phyloP scores from a whole-genome alignment of 2,113 vertebrate genomes.

The Hemibagrus wyckioides region DNA sequence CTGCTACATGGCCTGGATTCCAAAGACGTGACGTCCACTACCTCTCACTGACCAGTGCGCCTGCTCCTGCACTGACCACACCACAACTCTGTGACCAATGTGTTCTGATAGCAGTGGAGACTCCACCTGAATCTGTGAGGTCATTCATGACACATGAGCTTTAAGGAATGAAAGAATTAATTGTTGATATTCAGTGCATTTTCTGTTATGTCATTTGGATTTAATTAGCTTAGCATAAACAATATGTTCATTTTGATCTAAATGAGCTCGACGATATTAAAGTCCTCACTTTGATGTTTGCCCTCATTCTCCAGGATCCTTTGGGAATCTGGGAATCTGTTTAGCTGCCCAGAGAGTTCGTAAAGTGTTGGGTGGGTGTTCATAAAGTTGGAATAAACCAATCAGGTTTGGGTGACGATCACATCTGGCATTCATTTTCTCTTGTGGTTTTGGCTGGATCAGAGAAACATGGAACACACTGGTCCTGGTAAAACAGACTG shows the following conservation, averaged over 20 bases:
- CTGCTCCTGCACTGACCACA: background rate
- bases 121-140: background rate
- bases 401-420: background rate
- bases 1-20: background rate
- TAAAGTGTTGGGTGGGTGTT: conserved; percentile 18
- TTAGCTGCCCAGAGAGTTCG: background rate
- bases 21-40: background rate
- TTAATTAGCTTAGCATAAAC: background rate
- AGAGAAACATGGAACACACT: background rate
- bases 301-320: background rate
- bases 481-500: background rate
- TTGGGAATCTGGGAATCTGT: conserved; percentile 7
- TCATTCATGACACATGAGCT: background rate
- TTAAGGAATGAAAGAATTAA: background rate
- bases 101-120: background rate
- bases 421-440: conserved; percentile 33
- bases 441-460: conserved; percentile 6
- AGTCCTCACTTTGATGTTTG: background rate
- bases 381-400: conserved; percentile 3
- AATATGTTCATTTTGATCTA: background rate
- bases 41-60: background rate
- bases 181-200: background rate
- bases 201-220: background rate
- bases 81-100: background rate
- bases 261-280: background rate